Percentiles rank a stretch among this genome's conserved stretches.
Evolutionary conservation across 2,797 vertebrate species (phyloP).

Genomic region (Pseudomugil tenellus): DNA sequence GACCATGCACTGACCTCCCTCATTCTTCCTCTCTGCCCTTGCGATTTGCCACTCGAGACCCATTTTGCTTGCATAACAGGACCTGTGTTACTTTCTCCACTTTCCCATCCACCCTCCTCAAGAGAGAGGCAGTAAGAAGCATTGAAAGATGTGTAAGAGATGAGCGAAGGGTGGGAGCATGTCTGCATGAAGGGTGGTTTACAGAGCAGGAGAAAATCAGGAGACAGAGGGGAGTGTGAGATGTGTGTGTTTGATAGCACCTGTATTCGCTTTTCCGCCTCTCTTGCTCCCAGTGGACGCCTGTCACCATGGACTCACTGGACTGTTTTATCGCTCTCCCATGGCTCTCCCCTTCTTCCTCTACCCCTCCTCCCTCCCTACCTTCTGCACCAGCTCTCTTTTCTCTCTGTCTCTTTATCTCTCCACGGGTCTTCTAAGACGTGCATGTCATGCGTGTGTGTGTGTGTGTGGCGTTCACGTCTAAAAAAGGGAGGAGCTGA

Average conservation of each 20-base stretch:
- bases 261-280: conserved; percentile 70
- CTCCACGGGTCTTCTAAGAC: conserved; percentile 53
- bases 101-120: conserved; percentile 25
- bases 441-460: conserved; percentile 16
- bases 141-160: conserved; percentile 33
- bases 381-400: conserved; percentile 31
- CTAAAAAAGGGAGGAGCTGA: conserved; percentile 57
- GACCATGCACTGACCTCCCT: conserved; percentile 59
- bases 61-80: conserved; percentile 52
- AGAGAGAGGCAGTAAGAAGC: conserved; percentile 22
- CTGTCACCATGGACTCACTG: conserved; percentile 78
- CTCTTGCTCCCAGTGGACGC: conserved; percentile 70
- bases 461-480: conserved; percentile 39
- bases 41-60: conserved; percentile 44
- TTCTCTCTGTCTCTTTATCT: conserved; percentile 66
- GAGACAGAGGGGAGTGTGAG: conserved; percentile 57
- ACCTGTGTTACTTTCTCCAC: conserved; percentile 48
- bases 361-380: background rate
- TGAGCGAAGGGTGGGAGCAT: conserved; percentile 38
- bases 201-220: conserved; percentile 60
- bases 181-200: conserved; percentile 45
- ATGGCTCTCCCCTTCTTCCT: conserved; percentile 44
- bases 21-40: conserved; percentile 35
- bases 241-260: conserved; percentile 75
- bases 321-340: conserved; percentile 77